Conservation (phyloP, 2,888 invertebrate genomes). For the Pterobdella sp. region DNA sequence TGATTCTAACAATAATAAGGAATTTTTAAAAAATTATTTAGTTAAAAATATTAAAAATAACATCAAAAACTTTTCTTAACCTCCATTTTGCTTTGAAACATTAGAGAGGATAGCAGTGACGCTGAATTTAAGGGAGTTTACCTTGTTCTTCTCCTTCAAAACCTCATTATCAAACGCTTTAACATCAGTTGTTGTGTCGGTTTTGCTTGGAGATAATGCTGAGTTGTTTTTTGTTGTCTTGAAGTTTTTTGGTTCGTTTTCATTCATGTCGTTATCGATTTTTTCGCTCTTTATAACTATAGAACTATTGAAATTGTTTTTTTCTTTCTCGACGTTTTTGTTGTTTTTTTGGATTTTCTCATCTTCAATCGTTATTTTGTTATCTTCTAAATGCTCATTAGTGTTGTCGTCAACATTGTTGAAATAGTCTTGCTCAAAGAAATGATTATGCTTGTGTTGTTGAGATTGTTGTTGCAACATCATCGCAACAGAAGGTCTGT, state of each 20-base stretch:
- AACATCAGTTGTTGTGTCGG: neutral
- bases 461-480: conserved; percentile 4
- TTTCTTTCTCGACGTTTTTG: neutral
- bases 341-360: neutral
- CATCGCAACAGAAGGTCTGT: neutral
- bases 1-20: too few relatives aligned
- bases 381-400: neutral
- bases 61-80: too few relatives aligned
- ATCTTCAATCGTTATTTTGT: neutral
- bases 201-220: too few relatives aligned
- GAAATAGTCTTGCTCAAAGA: neutral
- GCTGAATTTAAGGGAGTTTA: neutral
- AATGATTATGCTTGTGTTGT: neutral
- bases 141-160: neutral
- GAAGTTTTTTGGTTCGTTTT: too few relatives aligned
- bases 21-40: too few relatives aligned
- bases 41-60: too few relatives aligned
- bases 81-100: neutral
- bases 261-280: neutral
- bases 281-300: neutral
- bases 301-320: neutral
- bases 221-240: too few relatives aligned
- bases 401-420: neutral
- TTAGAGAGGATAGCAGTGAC: conserved; percentile 6
- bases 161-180: neutral